Conservation (phyloP, 2,797 vertebrate species). For the Aeoliscus strigatus region DNA sequence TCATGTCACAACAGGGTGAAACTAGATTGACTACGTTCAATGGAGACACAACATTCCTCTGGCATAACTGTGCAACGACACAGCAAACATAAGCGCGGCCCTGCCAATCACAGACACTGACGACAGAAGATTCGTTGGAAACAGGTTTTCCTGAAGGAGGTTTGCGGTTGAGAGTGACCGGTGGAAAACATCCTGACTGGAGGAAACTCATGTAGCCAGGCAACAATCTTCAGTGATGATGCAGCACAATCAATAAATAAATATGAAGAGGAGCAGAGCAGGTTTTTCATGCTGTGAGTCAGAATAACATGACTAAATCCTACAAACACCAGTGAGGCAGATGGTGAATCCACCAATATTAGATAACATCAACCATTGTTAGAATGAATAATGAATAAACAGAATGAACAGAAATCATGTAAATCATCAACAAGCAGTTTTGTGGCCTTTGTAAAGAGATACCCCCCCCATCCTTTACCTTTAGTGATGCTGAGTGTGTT, state of each 20-base stretch:
- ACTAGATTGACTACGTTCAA: conserved; percentile 1
- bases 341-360: too few species aligned
- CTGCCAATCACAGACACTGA: conserved; percentile 27
- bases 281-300: conserved; percentile 3
- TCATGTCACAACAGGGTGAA: conserved; percentile 16
- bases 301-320: not conserved
- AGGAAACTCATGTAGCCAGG: conserved; percentile 5
- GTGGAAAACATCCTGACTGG: not conserved
- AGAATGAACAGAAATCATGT: too few species aligned
- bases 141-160: conserved; percentile 9
- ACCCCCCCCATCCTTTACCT: conserved; percentile 82
- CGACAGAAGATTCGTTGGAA: not conserved
- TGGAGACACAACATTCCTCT: conserved; percentile 42
- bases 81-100: conserved; percentile 5
- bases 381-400: too few species aligned
- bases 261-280: not conserved
- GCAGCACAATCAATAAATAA: not conserved
- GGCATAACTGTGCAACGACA: conserved; percentile 13
- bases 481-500: conserved; percentile 99
- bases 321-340: too few species aligned
- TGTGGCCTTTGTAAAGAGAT: too few species aligned
- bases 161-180: conserved; percentile 2
- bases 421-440: too few species aligned
- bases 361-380: too few species aligned
- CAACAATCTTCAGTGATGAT: conserved; percentile 13